Base-by-base conservation (phyloP, 1,140 invertebrate genomes). In the Eupristina koningsbergeri region DNA sequence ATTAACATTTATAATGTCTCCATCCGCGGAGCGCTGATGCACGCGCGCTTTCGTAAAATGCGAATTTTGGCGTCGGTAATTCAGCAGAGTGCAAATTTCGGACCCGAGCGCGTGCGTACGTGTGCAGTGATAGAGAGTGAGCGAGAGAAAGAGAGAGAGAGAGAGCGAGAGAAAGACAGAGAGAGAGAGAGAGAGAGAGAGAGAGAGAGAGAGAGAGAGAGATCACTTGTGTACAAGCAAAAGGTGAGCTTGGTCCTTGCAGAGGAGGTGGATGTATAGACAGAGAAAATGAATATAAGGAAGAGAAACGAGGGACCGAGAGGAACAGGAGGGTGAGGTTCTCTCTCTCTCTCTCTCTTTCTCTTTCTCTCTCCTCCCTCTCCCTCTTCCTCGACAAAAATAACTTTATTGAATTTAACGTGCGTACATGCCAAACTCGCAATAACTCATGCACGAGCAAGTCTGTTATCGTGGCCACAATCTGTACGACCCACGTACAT, bases 1-100 rank as follows among this genome's bases (percentile, higher is more conserved):
- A 91, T 91, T 91, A 91, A 90, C 89, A 90, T 90, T 91, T 87
- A 89, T 90, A 90, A 91, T 89, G 90, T 91, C 89, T 91, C 87
- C 88, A 91, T 91, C 61, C 45, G 41, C 31, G 36, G 53, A 85
- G 83, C 83, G 47, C 63, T 73, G 63, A 58, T 50, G 78, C 69
- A 39, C 22, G 34, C n/a, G 11, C 45, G 86, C 71, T 86, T 84
- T 86, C 86, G 87, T 89, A 88, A 90, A 90, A 89, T 88, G 88
- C 86, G 86, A 86, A 89, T 88, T 90, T 90, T 88, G 88, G 90
- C 85, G 88, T 86, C 86, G 88, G 90, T 91, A 90, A 90, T 90
- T 90, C 88, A 90, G 89, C 87, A 86, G 86, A 79, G 75, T 86
- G 85, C 81, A 84, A 82, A 85, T 86, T 41, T 86, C 76, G 22